A percentile compares a stretch with the other conserved stretches of the same genome.
These are phyloP conservation scores for Diloba caeruleocephala DNA, from an alignment of 2,888 invertebrate species.

Conservation along the genomic window DNA sequence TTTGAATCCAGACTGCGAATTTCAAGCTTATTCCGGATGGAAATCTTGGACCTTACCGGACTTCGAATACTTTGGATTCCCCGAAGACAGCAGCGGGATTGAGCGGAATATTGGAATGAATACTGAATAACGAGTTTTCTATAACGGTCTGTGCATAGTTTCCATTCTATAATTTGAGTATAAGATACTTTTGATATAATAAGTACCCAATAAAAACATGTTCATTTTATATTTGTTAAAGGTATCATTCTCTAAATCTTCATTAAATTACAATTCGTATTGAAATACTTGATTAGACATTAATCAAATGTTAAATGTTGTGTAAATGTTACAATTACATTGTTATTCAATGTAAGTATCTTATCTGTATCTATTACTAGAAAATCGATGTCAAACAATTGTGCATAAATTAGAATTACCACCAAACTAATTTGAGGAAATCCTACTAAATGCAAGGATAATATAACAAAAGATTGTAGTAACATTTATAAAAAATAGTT, in stretches of 20 bases:
- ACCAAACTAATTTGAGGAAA: too few species aligned
- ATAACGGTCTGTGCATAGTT: constrained; percentile 23
- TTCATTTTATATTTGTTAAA: not conserved
- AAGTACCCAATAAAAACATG: constrained; percentile 8
- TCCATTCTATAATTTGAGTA: constrained; percentile 11
- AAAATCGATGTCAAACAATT: not conserved
- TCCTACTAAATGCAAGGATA: too few species aligned
- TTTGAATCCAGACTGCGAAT: constrained; percentile 31
- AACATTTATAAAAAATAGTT: too few species aligned
- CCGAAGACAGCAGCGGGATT: constrained; percentile 60
- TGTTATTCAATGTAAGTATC: not conserved
- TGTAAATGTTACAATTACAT: too few species aligned
- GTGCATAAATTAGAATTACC: not conserved
- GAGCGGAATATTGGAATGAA: constrained; percentile 65
- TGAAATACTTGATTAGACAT: too few species aligned
- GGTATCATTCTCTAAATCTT: not conserved
- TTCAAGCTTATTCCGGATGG: constrained; percentile 49
- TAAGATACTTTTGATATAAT: constrained; percentile 21
- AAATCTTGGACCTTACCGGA: constrained; percentile 60
- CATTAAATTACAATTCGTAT: not conserved
- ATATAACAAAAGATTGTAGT: too few species aligned
- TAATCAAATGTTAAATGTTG: too few species aligned
- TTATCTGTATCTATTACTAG: constrained; percentile 1
- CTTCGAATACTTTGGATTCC: constrained; percentile 71
- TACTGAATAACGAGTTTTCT: constrained; percentile 60